Evolutionary conservation across 2,888 invertebrate species (phyloP).

Genomic region (Carpatolechia fugitivella): DNA sequence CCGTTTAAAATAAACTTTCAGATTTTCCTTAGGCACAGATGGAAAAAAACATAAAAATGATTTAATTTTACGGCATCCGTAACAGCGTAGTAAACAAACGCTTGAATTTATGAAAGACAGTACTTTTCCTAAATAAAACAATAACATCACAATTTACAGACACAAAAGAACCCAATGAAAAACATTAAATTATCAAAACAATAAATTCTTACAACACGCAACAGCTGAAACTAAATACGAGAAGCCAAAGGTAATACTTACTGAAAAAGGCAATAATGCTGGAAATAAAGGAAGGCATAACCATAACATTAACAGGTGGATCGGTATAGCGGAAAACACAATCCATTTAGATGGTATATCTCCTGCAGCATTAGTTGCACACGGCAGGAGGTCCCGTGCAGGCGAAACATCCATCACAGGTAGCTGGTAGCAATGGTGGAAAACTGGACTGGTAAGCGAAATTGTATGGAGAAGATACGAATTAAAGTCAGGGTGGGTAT

Average conservation of each 20-base stretch:
- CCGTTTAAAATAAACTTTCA: no score
- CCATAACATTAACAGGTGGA: not conserved
- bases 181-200: not conserved
- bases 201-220: not conserved
- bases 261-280: not conserved
- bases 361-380: not conserved
- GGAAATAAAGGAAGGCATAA: not conserved
- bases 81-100: no score
- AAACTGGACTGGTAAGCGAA: not conserved
- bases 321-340: not conserved
- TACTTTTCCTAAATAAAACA: no score
- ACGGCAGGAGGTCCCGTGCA: constrained; percentile 4
- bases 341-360: constrained; percentile 3
- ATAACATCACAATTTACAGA: not conserved
- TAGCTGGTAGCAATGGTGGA: not conserved
- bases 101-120: no score
- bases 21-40: no score
- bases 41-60: no score
- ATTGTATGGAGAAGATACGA: not conserved
- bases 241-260: not conserved
- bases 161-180: not conserved
- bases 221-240: not conserved
- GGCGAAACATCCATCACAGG: not conserved
- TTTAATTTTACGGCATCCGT: no score
- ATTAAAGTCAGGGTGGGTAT: no score